phyloP scores from a whole-genome alignment of 2,797 vertebrate genomes.

The Mormyrops attenuatus region DNA sequence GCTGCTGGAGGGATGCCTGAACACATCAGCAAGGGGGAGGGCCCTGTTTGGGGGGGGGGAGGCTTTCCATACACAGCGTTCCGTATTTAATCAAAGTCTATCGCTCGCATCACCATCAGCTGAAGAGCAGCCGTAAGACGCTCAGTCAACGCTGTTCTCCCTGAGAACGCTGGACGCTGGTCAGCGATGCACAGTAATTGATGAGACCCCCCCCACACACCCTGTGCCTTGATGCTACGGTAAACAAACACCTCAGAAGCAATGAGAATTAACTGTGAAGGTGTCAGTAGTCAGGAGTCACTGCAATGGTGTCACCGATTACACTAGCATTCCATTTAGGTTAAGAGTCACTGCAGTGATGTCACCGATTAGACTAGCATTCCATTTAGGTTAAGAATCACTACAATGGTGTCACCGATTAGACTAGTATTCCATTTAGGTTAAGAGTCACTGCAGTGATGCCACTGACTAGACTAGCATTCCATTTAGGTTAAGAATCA shows the following conservation, averaged over 20 bases:
- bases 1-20: slow-evolving; percentile 4
- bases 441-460: neutral
- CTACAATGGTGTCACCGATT: neutral
- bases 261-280: neutral
- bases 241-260: neutral
- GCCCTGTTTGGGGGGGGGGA: neutral
- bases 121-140: neutral
- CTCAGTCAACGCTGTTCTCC: neutral
- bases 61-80: neutral
- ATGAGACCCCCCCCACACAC: neutral
- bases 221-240: neutral
- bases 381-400: neutral
- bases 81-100: neutral
- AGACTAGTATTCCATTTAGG: no score
- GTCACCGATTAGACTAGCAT: neutral
- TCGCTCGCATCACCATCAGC: neutral
- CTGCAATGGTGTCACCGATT: neutral
- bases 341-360: neutral
- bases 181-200: neutral
- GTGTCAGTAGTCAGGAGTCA: neutral
- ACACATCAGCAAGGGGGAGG: neutral
- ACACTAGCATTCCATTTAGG: no score
- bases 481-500: neutral
- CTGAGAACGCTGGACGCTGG: no score
- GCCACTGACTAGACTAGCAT: neutral